phyloP scores from a whole-genome alignment of 2,113 vertebrate species.

The Tragelaphus imberbis region DNA sequence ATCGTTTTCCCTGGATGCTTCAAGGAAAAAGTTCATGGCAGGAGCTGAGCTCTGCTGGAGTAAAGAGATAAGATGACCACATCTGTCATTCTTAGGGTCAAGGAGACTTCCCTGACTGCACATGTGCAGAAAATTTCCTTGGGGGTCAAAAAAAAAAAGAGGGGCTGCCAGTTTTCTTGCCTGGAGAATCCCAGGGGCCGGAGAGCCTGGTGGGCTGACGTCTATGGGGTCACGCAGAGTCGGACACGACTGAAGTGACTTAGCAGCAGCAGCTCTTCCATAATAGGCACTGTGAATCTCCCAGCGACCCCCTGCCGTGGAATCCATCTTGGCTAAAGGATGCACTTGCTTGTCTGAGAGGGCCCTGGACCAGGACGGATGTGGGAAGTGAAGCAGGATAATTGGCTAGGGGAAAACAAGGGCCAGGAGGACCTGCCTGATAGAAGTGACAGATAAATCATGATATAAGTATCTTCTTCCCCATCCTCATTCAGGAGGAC shows the following conservation, averaged over 20 bases:
- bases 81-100: neutral
- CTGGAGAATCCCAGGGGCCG: too few relatives aligned
- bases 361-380: neutral
- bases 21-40: neutral
- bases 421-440: neutral
- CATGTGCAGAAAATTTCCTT: neutral
- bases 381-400: neutral
- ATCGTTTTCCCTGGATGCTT: neutral
- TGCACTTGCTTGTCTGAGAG: rapidly evolving
- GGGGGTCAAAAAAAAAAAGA: neutral
- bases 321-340: neutral
- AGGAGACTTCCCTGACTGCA: neutral
- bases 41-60: neutral
- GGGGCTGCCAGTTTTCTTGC: too few relatives aligned
- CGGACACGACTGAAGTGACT: too few relatives aligned
- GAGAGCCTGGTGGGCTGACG: too few relatives aligned
- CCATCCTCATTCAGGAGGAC: neutral
- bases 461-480: neutral
- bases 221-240: too few relatives aligned
- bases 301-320: neutral
- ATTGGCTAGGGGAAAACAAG: neutral
- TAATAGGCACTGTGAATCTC: neutral
- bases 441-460: neutral
- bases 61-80: neutral
- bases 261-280: too few relatives aligned